Evolutionary conservation across 2,888 invertebrate genomes (phyloP).

Genomic region (Metallyticus violacea): DNA sequence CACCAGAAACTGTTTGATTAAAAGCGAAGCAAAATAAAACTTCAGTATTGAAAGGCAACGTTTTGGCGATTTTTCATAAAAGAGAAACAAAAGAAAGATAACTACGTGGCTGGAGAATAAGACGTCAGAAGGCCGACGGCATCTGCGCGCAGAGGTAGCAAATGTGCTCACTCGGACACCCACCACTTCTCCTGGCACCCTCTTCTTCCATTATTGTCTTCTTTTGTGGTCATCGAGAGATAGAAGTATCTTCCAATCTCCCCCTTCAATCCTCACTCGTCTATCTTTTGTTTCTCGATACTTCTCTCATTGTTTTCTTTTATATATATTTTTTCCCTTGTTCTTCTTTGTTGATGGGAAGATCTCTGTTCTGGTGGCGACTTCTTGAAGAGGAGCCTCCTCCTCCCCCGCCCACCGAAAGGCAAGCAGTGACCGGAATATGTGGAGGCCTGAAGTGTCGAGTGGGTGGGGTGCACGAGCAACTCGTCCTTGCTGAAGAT

Average conservation of each 20-base stretch:
- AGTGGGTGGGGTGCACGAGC: conserved; percentile 29
- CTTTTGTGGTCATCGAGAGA: conserved; percentile 9
- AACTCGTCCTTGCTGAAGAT: neutral
- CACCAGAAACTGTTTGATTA: neutral
- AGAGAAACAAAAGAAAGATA: neutral
- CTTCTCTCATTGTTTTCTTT: conserved; percentile 33
- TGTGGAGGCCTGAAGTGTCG: conserved; percentile 14
- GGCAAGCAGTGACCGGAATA: conserved; percentile 30
- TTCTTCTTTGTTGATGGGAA: conserved; percentile 10
- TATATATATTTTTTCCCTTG: conserved; percentile 17
- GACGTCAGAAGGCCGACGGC: too few relatives aligned
- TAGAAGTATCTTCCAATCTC: conserved; percentile 2
- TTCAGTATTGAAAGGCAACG: neutral
- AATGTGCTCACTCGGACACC: neutral
- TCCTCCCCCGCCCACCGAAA: neutral
- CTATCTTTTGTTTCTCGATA: conserved; percentile 35
- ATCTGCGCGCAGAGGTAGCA: neutral
- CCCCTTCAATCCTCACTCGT: conserved; percentile 16
- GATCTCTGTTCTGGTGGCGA: conserved; percentile 21
- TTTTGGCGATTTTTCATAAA: neutral
- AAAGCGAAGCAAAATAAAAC: neutral
- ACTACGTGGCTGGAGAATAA: neutral
- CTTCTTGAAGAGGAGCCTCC: conserved; percentile 21
- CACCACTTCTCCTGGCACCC: neutral
- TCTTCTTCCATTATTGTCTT: conserved; percentile 9